Evolutionary conservation across 2,113 vertebrate genomes (phyloP).

Genomic region (Galemys pyrenaicus): DNA sequence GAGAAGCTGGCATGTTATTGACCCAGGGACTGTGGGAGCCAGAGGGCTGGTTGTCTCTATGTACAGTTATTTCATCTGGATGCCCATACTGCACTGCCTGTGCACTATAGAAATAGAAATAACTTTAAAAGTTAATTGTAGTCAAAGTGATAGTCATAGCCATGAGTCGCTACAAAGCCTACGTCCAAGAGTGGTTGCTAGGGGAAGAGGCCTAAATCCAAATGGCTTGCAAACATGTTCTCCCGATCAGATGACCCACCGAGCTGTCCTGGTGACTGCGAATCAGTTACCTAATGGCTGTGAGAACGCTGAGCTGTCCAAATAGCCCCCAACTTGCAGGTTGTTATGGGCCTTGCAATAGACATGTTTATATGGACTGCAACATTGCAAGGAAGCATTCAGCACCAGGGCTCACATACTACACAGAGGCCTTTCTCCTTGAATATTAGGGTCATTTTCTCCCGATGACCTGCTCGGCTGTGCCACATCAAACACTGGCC

Average conservation of each 20-base stretch:
- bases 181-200: background rate
- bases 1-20: background rate
- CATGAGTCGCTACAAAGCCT: background rate
- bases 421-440: background rate
- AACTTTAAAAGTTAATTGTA: background rate
- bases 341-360: background rate
- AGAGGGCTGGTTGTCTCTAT: background rate
- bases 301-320: background rate
- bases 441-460: background rate
- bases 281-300: background rate
- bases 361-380: accelerated
- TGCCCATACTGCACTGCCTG: background rate
- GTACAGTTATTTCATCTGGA: background rate
- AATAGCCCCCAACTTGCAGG: background rate
- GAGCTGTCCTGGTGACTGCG: accelerated
- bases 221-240: background rate
- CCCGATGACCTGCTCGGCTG: background rate
- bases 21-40: background rate
- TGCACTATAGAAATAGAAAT: background rate
- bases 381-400: background rate
- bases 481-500: background rate
- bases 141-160: background rate
- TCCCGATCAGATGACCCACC: background rate
- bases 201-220: background rate
- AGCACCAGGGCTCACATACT: background rate